Evolutionary conservation across 2,888 invertebrate species (phyloP).

Genomic region (Byasa hedistus): DNA sequence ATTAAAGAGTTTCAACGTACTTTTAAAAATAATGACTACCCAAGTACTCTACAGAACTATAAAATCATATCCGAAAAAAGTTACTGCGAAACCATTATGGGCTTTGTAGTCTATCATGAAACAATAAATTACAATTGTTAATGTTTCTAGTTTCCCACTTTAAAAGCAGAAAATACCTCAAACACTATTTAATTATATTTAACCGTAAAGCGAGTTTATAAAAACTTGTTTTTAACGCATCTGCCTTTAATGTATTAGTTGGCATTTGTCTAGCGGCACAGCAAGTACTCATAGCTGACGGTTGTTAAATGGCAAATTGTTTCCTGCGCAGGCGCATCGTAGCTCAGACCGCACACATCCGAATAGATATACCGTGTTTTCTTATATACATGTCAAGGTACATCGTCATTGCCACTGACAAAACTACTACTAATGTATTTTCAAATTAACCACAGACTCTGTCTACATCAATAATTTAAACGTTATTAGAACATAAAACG

Average conservation of each 20-base stretch:
- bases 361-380: constrained; percentile 18
- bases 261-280: constrained; percentile 29
- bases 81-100: no score
- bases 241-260: constrained; percentile 28
- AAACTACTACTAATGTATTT: neutral
- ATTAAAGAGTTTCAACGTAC: no score
- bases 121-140: no score
- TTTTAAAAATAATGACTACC: no score
- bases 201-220: neutral
- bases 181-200: neutral
- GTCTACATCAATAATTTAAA: neutral
- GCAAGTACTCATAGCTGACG: constrained; percentile 31
- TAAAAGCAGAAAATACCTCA: no score
- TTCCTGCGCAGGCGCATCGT: constrained; percentile 39
- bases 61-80: no score
- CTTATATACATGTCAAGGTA: constrained; percentile 20
- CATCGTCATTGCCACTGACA: neutral
- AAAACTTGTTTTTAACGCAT: neutral
- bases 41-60: no score
- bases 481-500: neutral
- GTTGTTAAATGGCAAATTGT: constrained; percentile 43
- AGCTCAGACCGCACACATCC: constrained; percentile 4
- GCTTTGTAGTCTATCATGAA: no score
- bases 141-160: no score
- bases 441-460: neutral